A percentile compares a stretch with the other conserved stretches of the same genome.
Evolutionary conservation across 2,888 invertebrate species (phyloP).

Genomic region (Ochropleura leucogaster): DNA sequence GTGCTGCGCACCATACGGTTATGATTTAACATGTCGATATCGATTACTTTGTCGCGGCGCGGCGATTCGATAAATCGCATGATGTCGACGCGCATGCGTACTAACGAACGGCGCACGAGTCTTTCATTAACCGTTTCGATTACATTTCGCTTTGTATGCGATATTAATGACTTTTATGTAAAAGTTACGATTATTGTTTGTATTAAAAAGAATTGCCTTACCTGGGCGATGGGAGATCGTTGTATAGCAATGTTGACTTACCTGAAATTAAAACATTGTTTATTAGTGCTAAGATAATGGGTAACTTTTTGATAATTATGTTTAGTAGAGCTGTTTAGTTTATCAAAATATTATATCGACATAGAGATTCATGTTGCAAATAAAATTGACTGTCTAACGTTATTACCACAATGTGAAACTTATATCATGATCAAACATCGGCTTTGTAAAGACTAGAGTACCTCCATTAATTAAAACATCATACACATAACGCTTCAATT

Average conservation of each 20-base stretch:
- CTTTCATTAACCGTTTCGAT: slow-evolving; percentile 83
- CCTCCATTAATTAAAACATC: slow-evolving; percentile 35
- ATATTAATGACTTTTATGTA: slow-evolving; percentile 85
- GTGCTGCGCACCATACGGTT: slow-evolving; percentile 63
- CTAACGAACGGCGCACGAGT: slow-evolving; percentile 79
- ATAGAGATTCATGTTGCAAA: not conserved
- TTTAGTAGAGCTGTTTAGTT: not conserved
- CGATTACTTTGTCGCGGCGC: slow-evolving; percentile 79
- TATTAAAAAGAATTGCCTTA: slow-evolving; percentile 63
- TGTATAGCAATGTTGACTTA: slow-evolving; percentile 34
- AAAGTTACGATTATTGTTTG: slow-evolving; percentile 79
- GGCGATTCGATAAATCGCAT: slow-evolving; percentile 80
- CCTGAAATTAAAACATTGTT: slow-evolving; percentile 46
- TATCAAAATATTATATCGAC: not conserved
- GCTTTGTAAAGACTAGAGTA: not conserved
- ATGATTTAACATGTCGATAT: slow-evolving; percentile 80
- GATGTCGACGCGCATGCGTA: slow-evolving; percentile 73
- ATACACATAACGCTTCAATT: slow-evolving; percentile 32
- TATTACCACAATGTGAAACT: not conserved
- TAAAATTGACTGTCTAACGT: not conserved
- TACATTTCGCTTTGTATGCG: slow-evolving; percentile 76
- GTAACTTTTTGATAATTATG: not conserved
- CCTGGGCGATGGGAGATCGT: slow-evolving; percentile 18
- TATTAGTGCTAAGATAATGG: slow-evolving; percentile 9
- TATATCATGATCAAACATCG: slow-evolving; percentile 8